A percentile compares a stretch with the other conserved stretches of the same genome.
These are phyloP conservation scores for Athalia rosae DNA, from an alignment of 2,888 invertebrate genomes.

Conservation along the genomic window DNA sequence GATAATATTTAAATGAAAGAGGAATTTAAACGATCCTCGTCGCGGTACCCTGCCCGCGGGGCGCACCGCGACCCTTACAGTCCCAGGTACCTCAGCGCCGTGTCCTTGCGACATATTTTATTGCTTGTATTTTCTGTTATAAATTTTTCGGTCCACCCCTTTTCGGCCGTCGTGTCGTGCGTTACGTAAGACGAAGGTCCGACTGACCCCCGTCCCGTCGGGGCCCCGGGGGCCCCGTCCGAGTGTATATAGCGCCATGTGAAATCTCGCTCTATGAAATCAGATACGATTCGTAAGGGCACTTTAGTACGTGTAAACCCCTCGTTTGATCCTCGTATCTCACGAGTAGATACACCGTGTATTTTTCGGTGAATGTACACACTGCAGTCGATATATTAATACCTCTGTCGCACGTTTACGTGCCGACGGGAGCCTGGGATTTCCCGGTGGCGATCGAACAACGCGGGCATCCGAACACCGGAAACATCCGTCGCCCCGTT, in stretches of 20 bases:
- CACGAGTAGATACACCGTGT: slow-evolving; percentile 34
- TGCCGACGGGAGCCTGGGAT: neutral
- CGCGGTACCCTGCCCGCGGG: slow-evolving; percentile 38
- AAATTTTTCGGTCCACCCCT: slow-evolving; percentile 59
- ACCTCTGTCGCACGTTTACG: slow-evolving; percentile 22
- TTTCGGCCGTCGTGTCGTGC: slow-evolving; percentile 31
- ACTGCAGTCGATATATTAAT: slow-evolving; percentile 30
- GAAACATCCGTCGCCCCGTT: slow-evolving; percentile 4
- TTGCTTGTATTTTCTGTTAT: slow-evolving; percentile 71
- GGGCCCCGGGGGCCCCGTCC: slow-evolving; percentile 46
- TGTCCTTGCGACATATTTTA: slow-evolving; percentile 60
- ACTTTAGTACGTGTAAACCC: slow-evolving; percentile 60
- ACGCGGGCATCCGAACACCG: slow-evolving; percentile 7
- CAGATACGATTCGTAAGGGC: slow-evolving; percentile 60
- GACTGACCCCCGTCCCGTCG: slow-evolving; percentile 24
- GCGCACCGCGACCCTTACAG: slow-evolving; percentile 51
- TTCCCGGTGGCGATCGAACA: neutral
- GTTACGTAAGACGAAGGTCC: slow-evolving; percentile 46
- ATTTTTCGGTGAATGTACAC: slow-evolving; percentile 23
- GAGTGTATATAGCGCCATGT: slow-evolving; percentile 54
- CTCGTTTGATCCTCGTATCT: slow-evolving; percentile 46
- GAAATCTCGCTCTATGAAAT: slow-evolving; percentile 66
- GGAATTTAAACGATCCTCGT: slow-evolving; percentile 64
- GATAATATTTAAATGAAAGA: slow-evolving; percentile 62
- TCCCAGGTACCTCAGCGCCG: slow-evolving; percentile 45